phyloP scores from a whole-genome alignment of 2,797 vertebrate species.

The Meda fulgida region DNA sequence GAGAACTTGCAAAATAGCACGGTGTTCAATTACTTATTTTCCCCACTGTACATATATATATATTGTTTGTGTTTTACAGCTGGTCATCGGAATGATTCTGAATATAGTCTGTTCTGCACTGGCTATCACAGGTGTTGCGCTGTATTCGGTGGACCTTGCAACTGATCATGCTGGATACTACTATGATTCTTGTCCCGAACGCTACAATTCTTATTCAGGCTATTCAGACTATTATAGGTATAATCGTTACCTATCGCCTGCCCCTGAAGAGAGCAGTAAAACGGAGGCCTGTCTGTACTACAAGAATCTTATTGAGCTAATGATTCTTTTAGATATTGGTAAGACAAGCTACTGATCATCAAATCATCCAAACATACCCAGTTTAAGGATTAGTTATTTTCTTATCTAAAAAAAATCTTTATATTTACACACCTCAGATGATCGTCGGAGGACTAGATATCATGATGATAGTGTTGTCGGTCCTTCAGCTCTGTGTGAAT shows the following conservation, averaged over 20 bases:
- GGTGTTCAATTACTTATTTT: too few relatives aligned
- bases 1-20: too few relatives aligned
- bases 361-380: background rate
- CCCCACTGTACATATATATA: too few relatives aligned
- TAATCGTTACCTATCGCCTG: background rate
- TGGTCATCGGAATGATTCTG: constrained; percentile 64
- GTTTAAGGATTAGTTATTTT: background rate
- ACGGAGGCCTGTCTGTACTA: background rate
- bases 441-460: constrained; percentile 54
- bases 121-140: constrained; percentile 64
- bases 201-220: background rate
- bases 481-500: constrained; percentile 67
- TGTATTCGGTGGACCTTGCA: constrained; percentile 49
- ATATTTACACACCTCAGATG: background rate
- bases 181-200: rapidly evolving
- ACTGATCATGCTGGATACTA: rapidly evolving
- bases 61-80: constrained; percentile 60
- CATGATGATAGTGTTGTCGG: constrained; percentile 63
- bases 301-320: background rate
- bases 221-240: too few relatives aligned
- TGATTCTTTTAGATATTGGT: too few relatives aligned
- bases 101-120: constrained; percentile 64
- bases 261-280: rapidly evolving
- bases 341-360: background rate
- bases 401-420: background rate